A percentile compares a stretch with the other conserved stretches of the same genome.
These are phyloP conservation scores for Corticium candelabrum DNA, from an alignment of 37 sponge, comb jelly and placozoan species.

Conservation along the genomic window DNA sequence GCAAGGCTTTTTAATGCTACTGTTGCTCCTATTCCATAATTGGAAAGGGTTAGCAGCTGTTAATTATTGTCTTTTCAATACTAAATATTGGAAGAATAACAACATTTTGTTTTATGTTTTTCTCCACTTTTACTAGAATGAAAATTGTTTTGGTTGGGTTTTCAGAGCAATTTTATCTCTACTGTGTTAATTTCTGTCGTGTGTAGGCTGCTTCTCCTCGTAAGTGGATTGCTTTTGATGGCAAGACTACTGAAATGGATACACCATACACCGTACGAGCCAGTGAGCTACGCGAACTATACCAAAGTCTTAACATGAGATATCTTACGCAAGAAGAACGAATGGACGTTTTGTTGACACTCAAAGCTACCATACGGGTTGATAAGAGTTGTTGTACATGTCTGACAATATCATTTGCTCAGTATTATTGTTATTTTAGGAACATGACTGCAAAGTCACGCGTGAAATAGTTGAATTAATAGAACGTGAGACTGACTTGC, in stretches of 20 bases:
- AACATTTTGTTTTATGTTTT: no score
- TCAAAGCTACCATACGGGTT: slow-evolving; percentile 70
- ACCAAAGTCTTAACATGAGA: slow-evolving; percentile 35
- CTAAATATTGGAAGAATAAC: no score
- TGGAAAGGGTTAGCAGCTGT: no score
- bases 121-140: no score
- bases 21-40: no score
- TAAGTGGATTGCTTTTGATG: slow-evolving; percentile 80
- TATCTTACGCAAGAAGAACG: slow-evolving; percentile 55
- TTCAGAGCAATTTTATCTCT: no score
- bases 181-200: no score
- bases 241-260: slow-evolving; percentile 65
- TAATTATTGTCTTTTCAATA: no score
- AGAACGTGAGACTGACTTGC: slow-evolving; percentile 84
- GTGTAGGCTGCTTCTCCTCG: slow-evolving; percentile 77
- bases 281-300: slow-evolving; percentile 61
- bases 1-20: no score
- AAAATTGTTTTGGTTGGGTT: no score
- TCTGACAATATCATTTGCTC: neutral
- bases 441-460: slow-evolving; percentile 66
- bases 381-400: no score
- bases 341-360: slow-evolving; percentile 62
- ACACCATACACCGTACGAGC: slow-evolving; percentile 70
- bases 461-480: slow-evolving; percentile 75
- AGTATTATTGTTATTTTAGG: neutral